Evolutionary conservation across 2,113 vertebrate species (phyloP), one percentile per base, ranked within the genome.

Genomic region (Semicossyphus pulcher): DNA sequence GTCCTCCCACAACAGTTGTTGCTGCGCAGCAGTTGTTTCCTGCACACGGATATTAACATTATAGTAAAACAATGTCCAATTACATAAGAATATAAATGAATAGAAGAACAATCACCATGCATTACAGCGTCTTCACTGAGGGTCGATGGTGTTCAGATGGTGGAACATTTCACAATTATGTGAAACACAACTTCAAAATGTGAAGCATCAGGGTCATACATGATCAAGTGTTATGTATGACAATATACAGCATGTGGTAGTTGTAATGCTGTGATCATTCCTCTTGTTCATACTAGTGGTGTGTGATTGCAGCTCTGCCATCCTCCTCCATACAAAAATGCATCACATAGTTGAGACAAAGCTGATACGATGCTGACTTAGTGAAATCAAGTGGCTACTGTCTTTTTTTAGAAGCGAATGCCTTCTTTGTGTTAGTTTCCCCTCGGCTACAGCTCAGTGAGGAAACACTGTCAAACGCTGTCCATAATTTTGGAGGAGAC

Each of bases 1-100:
- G n/a, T n/a, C n/a, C 34, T 47, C 9, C 39, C 4, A 32, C 49
- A 67, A 52, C n/a, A 63, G 61, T 63, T 45, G 42, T 75, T 78
- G 68, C 64, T 41, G 37, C 28, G 67, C 67, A 72, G 67, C 67
- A 67, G 28, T 67, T 66, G 32, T 72, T n/a, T 52, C 36, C 10
- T 12, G 45, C 34, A 57, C 29, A 47, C 69, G 12, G 29, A 42
- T 29, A 60, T 65, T 36, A 54, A 60, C 34, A 49, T 66, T 23
- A 32, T 31, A 53, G 34, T 65, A 41, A 71, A 72, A 61, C 31
- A 39, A 36, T 25, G 20, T 64, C 29, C 23, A 47, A 14, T 28
- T 10, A n/a, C n/a, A n/a, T n/a, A n/a, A n/a, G n/a, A n/a, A n/a
- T n/a, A n/a, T n/a, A n/a, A n/a, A n/a, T n/a, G n/a, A n/a, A 12